Evolutionary conservation across 2,797 vertebrate genomes (phyloP).

Genomic region (Cercopithecus diana): DNA sequence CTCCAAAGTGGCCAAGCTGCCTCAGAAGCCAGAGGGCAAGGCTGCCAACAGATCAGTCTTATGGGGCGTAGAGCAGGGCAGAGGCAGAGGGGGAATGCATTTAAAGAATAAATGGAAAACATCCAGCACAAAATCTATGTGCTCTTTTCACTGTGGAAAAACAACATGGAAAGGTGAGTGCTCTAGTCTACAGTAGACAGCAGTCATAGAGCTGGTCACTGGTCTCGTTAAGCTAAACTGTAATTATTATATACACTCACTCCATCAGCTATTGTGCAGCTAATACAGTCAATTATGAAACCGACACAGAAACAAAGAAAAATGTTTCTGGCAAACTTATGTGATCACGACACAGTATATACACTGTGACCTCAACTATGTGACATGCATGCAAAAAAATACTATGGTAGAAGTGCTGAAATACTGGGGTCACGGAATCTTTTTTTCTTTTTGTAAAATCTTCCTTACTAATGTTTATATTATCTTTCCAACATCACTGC

Average conservation of each 20-base stretch:
- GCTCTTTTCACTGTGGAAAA: not conserved
- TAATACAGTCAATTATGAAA: not conserved
- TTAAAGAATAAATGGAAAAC: not conserved
- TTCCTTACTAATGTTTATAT: not conserved
- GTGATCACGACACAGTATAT: not conserved
- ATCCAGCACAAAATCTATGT: not conserved
- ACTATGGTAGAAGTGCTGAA: not conserved
- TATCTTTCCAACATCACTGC: not conserved
- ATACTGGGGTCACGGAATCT: rapidly evolving
- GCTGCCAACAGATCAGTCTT: not conserved
- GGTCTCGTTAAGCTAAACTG: not conserved
- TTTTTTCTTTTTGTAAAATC: not conserved
- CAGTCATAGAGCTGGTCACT: not conserved
- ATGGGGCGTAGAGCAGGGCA: not conserved
- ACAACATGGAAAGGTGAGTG: not conserved
- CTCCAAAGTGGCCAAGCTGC: not conserved
- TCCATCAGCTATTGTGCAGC: not conserved
- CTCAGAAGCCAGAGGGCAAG: not conserved
- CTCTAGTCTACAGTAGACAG: not conserved
- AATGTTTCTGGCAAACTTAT: not conserved
- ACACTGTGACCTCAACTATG: rapidly evolving
- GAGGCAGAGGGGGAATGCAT: not conserved
- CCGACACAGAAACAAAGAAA: not conserved
- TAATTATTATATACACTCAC: not conserved
- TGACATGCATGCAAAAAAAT: not conserved